These are phyloP conservation scores for Andrena dorsata DNA, from an alignment of 2,888 invertebrate species.

Conservation along the genomic window DNA sequence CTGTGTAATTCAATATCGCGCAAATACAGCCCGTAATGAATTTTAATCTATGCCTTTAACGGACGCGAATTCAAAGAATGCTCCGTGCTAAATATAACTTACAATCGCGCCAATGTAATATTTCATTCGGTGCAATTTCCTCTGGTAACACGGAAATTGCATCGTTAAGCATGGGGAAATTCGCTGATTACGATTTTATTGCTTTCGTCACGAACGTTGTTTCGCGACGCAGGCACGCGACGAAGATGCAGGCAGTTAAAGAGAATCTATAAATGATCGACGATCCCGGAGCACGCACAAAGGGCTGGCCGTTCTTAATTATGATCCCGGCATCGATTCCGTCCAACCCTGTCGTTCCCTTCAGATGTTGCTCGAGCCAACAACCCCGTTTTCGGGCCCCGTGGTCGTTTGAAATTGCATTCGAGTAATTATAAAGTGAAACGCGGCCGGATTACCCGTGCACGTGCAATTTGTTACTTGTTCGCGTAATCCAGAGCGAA, in stretches of 20 bases:
- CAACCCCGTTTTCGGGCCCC: constrained; percentile 10
- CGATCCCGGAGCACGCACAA: neutral
- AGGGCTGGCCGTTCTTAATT: constrained; percentile 27
- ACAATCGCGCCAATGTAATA: neutral
- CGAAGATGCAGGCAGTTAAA: constrained; percentile 15
- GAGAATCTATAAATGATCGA: constrained; percentile 11
- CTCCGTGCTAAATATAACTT: neutral
- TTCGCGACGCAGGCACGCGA: neutral
- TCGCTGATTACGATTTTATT: constrained; percentile 17
- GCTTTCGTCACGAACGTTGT: constrained; percentile 6
- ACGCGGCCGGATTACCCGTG: constrained; percentile 22
- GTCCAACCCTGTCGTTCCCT: neutral
- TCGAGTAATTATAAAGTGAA: constrained; percentile 43
- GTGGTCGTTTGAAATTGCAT: constrained; percentile 20
- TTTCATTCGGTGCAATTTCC: neutral
- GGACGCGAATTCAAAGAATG: neutral
- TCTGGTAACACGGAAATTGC: constrained; percentile 3
- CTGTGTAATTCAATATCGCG: too few species aligned
- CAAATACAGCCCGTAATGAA: neutral
- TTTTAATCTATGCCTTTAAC: neutral
- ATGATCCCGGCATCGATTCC: constrained; percentile 10
- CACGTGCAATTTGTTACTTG: constrained; percentile 42
- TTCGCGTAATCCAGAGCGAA: constrained; percentile 32
- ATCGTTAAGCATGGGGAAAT: neutral
- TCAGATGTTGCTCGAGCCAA: neutral